Base-by-base conservation (phyloP, 2,888 invertebrate species). In the Bhutanitis thaidina region DNA sequence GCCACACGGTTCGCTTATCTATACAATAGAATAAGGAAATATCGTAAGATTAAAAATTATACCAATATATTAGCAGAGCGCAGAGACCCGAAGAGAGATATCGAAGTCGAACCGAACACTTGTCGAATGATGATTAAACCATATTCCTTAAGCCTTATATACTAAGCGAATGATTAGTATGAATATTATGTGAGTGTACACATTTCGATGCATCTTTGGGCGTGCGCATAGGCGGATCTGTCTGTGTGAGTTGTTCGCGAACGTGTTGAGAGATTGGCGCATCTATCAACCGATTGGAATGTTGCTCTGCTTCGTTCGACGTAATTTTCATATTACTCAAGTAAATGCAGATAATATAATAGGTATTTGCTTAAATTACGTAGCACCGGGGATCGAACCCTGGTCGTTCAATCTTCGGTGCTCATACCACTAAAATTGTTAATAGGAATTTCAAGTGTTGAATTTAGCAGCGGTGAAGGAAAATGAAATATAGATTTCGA, bases 291-390 rank as follows among this genome's bases (percentile, higher is more conserved):
- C 9, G 20, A 20, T 4, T 3, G 45, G 4, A 38, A 39, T 20
- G 46, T 32, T 47, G 39, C 46, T 47, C 46, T 47, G 32, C 46
- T 32, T 27, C n/a, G n/a, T n/a, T n/a, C n/a, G n/a, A n/a, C n/a
- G n/a, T n/a, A n/a, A n/a, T n/a, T n/a, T n/a, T n/a, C n/a, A n/a
- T n/a, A n/a, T n/a, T n/a, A n/a, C n/a, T n/a, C n/a, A n/a, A n/a
- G n/a, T n/a, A n/a, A n/a, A n/a, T n/a, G n/a, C n/a, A n/a, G n/a
- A n/a, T n/a, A n/a, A n/a, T n/a, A n/a, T n/a, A n/a, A n/a, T 20
- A 20, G 2, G n/a, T n/a, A n/a, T n/a, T n/a, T n/a, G n/a, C n/a
- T n/a, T n/a, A n/a, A n/a, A n/a, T n/a, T n/a, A n/a, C n/a, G n/a
- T n/a, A n/a, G n/a, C n/a, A n/a, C n/a, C n/a, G n/a, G n/a, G n/a